Percentiles rank a stretch among this genome's conserved stretches.
Evolutionary conservation across 2,797 vertebrate genomes (phyloP).

Genomic region (Picus viridis): DNA sequence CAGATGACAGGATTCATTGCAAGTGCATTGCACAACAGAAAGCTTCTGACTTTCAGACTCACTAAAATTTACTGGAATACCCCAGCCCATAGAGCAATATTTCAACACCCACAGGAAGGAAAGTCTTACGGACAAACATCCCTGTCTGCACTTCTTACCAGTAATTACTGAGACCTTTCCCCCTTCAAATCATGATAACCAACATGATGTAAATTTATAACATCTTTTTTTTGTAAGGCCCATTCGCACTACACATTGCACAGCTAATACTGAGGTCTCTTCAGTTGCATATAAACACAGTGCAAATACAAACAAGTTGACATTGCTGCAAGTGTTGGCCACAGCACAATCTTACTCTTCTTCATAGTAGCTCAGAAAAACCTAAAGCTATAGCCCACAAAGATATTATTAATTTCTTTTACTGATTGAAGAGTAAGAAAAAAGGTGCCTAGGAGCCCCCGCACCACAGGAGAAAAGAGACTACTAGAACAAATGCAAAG

Average conservation of each 20-base stretch:
- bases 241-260: neutral
- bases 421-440: neutral
- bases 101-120: neutral
- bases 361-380: neutral
- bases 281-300: neutral
- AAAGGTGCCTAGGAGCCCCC: neutral
- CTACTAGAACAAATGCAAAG: neutral
- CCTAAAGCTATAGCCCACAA: neutral
- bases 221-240: neutral
- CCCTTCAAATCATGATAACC: neutral
- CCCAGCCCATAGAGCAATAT: neutral
- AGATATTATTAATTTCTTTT: neutral
- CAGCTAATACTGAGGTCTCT: neutral
- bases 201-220: neutral
- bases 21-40: neutral
- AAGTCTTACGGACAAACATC: neutral
- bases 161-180: neutral
- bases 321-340: neutral
- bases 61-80: neutral
- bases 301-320: neutral
- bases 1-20: conserved; percentile 21
- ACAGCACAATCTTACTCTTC: neutral
- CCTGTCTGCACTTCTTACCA: neutral
- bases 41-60: neutral
- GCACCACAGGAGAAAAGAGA: neutral